These are phyloP conservation scores for Phymatocera aterrima DNA, from an alignment of 2,888 invertebrate genomes.

Conservation along the genomic window DNA sequence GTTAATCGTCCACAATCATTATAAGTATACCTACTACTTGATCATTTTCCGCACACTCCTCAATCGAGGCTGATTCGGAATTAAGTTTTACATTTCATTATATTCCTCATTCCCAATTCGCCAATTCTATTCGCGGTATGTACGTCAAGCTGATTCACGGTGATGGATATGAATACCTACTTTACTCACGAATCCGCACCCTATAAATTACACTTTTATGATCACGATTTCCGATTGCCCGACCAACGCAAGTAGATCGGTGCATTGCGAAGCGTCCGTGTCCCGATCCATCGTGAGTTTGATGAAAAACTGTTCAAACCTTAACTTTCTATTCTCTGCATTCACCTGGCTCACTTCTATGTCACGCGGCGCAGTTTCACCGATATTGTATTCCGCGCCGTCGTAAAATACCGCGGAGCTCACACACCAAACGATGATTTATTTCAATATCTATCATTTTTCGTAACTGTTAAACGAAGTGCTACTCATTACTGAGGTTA, in stretches of 20 bases:
- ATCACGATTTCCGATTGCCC: background rate
- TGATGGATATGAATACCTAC: too few species aligned
- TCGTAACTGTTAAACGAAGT: too few species aligned
- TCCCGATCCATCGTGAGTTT: too few species aligned
- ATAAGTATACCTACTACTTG: background rate
- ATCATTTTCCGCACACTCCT: constrained; percentile 26
- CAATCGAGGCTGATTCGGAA: constrained; percentile 33
- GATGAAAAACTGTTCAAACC: too few species aligned
- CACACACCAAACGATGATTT: constrained; percentile 36
- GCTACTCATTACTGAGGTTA: too few species aligned
- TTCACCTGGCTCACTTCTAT: background rate
- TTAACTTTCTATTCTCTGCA: too few species aligned
- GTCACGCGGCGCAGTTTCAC: background rate
- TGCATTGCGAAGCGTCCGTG: too few species aligned
- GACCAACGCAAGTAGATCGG: too few species aligned
- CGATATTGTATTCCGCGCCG: background rate
- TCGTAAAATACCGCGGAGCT: constrained; percentile 18
- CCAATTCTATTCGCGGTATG: too few species aligned
- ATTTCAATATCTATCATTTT: background rate
- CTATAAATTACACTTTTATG: background rate
- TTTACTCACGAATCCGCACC: background rate
- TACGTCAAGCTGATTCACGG: too few species aligned
- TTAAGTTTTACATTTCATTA: constrained; percentile 38
- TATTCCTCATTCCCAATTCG: background rate
- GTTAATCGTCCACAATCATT: constrained; percentile 20